phyloP scores from a whole-genome alignment of 2,797 vertebrate genomes.

The Chiloscyllium punctatum region DNA sequence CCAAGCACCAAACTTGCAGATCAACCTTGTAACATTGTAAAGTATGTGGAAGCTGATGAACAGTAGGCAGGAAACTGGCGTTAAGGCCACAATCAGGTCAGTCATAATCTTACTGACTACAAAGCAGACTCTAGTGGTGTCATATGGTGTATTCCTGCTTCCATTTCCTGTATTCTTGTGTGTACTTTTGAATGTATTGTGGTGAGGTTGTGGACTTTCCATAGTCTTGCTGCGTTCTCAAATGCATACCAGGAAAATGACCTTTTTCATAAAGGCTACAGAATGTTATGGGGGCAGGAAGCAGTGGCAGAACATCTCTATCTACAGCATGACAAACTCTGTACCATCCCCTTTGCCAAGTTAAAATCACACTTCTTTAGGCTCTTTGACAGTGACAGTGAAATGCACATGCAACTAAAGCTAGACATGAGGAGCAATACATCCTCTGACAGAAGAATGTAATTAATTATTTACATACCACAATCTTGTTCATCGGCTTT shows the following conservation, averaged over 20 bases:
- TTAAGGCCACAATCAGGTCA: no score
- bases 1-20: not conserved
- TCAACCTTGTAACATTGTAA: not conserved
- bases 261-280: not conserved
- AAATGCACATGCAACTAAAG: not conserved
- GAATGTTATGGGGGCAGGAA: not conserved
- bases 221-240: not conserved
- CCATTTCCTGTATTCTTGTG: no score
- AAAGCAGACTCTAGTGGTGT: no score
- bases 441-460: not conserved
- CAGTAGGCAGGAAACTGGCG: no score
- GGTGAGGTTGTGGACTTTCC: not conserved
- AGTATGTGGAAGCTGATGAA: not conserved
- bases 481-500: slow-evolving; percentile 85
- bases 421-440: not conserved
- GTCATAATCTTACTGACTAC: no score
- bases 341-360: not conserved
- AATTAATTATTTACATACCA: slow-evolving; percentile 59
- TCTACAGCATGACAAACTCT: not conserved
- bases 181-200: not conserved
- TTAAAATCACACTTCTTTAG: not conserved
- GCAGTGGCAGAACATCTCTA: not conserved
- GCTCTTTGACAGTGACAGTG: no score
- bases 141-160: no score
- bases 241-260: not conserved